phyloP scores from a whole-genome alignment of 1,140 invertebrate genomes.

The Atopsyche davidsoni region DNA sequence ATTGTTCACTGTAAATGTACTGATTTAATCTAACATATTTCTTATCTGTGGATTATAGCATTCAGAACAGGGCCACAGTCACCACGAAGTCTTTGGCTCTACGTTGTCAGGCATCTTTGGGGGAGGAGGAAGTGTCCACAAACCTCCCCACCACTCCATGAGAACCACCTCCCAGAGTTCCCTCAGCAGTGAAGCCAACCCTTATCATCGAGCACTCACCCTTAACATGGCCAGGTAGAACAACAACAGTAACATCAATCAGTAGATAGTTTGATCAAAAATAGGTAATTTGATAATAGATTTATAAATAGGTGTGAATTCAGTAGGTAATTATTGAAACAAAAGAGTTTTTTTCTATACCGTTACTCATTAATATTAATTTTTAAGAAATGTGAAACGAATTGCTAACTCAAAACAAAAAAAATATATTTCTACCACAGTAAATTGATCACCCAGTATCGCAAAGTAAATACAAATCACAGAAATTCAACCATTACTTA shows the following conservation, averaged over 20 bases:
- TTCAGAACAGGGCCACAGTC: constrained; percentile 27
- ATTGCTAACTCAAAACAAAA: no score
- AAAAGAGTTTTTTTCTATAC: no score
- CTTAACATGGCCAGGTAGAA: constrained; percentile 28
- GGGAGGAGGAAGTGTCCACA: constrained; percentile 36
- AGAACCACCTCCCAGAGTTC: constrained; percentile 31
- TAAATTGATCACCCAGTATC: no score
- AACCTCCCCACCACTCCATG: constrained; percentile 35
- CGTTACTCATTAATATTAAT: background rate
- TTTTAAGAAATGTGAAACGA: background rate
- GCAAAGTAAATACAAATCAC: no score
- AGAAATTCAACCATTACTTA: no score
- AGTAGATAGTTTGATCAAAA: background rate
- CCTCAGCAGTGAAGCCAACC: constrained; percentile 28
- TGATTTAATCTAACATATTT: no score
- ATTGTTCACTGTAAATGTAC: no score
- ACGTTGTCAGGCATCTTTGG: constrained; percentile 44
- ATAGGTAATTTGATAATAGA: no score
- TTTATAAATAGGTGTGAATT: no score
- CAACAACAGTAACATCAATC: background rate
- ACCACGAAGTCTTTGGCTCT: constrained; percentile 45
- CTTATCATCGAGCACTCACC: constrained; percentile 27
- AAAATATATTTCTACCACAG: no score
- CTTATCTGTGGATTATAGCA: constrained; percentile 16
- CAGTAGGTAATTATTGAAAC: no score